Evolutionary conservation across 2,888 invertebrate species (phyloP), one percentile per base, ranked within the genome.

Genomic region (Tenthredo livida): DNA sequence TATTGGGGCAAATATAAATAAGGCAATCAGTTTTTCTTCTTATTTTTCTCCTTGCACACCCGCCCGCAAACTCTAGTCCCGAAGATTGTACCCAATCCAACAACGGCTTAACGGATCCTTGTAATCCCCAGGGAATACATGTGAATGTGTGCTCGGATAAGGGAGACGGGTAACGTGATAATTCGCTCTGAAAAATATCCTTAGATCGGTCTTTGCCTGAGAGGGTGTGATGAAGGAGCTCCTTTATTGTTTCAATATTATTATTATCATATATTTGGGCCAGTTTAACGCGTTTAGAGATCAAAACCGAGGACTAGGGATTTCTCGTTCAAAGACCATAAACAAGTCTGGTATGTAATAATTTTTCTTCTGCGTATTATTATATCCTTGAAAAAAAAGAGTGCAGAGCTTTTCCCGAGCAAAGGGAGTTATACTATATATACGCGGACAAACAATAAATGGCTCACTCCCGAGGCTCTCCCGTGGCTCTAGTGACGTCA

Each of bases 31-130:
- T 85, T 84, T 82, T 85, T 84, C 33, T 15, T 43, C 10, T 87
- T 70, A 12, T 47, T 47, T 47, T 47, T 47, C 47, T 65, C 61
- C 47, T 54, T 58, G 17, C 61, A 37, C 43, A 75, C 84, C 58
- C 72, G 33, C 54, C 75, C 73, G 84, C 61, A 84, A 85, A 67
- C 82, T 84, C 86, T 80, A 84, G 70, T 86, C 86, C 25, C 75
- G 86, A 86, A 87, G 87, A 89, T 50, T 47, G 75, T 33, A 67
- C 43, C 88, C 85, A 89, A 91, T 91, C 89, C 89, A 87, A 89
- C 87, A 89, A 88, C 54, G 89, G 91, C 92, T 92, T 92, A 92
- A 90, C 91, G 92, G 92, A 91, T 91, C 89, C 88, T 87, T 87
- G 89, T 92, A 92, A 92, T 91, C 92, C 91, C 89, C 70, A 84